Conservation (phyloP, 2,888 invertebrate genomes). For the Liposcelis brunnea region DNA sequence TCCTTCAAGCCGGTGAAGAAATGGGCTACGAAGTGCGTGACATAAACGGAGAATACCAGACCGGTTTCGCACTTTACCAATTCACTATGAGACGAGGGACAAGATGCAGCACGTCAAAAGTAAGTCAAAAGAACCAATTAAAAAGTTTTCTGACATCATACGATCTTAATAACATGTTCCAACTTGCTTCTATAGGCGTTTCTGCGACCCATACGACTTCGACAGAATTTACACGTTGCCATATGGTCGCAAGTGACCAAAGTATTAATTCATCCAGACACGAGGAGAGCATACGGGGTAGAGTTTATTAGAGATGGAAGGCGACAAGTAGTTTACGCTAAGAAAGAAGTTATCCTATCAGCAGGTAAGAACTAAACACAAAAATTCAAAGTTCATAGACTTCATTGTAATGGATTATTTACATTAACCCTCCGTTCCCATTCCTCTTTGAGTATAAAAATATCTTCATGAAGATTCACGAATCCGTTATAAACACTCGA, state of each 20-base stretch:
- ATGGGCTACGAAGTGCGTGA: slow-evolving; percentile 79
- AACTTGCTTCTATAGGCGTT: slow-evolving; percentile 36
- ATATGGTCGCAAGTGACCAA: slow-evolving; percentile 64
- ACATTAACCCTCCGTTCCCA: too few species aligned
- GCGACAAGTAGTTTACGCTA: slow-evolving; percentile 45
- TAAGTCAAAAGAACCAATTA: neutral
- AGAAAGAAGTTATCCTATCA: slow-evolving; percentile 64
- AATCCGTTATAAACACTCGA: too few species aligned
- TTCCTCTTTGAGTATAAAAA: too few species aligned
- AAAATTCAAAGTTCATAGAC: too few species aligned
- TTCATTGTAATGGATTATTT: too few species aligned
- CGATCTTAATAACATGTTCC: too few species aligned
- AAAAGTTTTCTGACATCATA: neutral
- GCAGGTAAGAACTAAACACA: slow-evolving; percentile 34
- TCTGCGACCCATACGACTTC: slow-evolving; percentile 53
- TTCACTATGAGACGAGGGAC: slow-evolving; percentile 75
- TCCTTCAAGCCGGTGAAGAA: slow-evolving; percentile 78
- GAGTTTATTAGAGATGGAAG: slow-evolving; percentile 54
- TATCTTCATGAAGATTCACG: too few species aligned
- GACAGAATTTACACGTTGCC: slow-evolving; percentile 67
- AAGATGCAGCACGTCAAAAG: slow-evolving; percentile 64
- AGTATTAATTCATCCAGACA: slow-evolving; percentile 50
- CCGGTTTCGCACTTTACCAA: slow-evolving; percentile 73
- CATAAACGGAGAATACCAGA: slow-evolving; percentile 71
- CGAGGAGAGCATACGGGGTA: slow-evolving; percentile 59